Evolutionary conservation across 2,797 vertebrate species (phyloP).

Genomic region (Falco peregrinus): DNA sequence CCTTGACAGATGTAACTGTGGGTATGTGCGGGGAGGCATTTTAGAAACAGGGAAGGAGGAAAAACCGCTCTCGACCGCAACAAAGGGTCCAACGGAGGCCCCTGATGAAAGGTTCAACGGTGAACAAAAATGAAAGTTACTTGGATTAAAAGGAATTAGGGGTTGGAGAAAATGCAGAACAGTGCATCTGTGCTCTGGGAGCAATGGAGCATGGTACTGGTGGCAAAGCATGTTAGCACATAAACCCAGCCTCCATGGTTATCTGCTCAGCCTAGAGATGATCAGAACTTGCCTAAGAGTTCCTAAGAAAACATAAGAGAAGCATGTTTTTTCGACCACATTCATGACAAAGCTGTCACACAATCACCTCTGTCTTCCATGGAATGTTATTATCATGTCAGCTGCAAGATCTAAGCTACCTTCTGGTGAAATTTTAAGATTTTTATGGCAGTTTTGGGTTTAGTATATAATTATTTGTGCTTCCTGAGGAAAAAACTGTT

Average conservation of each 20-base stretch:
- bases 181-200: background rate
- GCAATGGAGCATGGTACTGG: background rate
- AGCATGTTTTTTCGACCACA: accelerated
- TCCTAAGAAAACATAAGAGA: background rate
- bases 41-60: background rate
- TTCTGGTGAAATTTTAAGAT: background rate
- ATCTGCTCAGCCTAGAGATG: background rate
- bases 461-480: background rate
- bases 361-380: background rate
- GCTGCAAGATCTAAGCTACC: background rate
- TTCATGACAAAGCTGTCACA: background rate
- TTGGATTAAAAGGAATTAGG: background rate
- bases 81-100: background rate
- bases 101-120: background rate
- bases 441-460: background rate
- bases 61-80: background rate
- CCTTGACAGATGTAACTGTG: conserved; percentile 54
- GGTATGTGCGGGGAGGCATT: background rate
- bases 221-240: accelerated
- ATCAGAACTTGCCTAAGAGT: background rate
- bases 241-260: background rate
- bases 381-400: background rate
- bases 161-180: background rate
- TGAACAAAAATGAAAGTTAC: background rate
- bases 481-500: background rate